These are phyloP conservation scores for Drosophila kepulauana DNA, from an alignment of 1,140 invertebrate species.

Conservation along the genomic window DNA sequence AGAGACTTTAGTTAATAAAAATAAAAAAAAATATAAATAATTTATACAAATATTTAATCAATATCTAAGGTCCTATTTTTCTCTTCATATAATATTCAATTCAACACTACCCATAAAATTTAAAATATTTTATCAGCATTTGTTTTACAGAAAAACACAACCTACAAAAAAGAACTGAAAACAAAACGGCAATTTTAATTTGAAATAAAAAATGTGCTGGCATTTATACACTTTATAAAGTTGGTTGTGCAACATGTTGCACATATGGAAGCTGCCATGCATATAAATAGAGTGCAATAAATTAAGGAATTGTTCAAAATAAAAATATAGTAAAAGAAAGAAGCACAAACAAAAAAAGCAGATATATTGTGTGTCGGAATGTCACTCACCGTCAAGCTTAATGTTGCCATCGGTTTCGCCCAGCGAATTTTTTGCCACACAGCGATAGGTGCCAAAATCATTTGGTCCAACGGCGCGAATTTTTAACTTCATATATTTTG, in stretches of 20 bases:
- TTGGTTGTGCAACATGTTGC: slow-evolving; percentile 9
- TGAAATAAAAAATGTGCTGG: slow-evolving; percentile 5
- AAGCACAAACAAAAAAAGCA: neutral
- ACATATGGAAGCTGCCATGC: neutral
- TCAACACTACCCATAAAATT: no score
- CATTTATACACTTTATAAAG: neutral
- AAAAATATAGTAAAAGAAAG: slow-evolving; percentile 32
- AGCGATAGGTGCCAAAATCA: slow-evolving; percentile 95
- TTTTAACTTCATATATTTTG: slow-evolving; percentile 95
- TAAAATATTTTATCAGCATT: no score
- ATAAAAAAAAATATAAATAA: no score
- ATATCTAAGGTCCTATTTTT: no score
- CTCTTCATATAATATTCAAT: no score
- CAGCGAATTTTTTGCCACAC: slow-evolving; percentile 97
- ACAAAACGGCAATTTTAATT: neutral
- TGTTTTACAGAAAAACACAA: no score
- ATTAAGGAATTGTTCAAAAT: slow-evolving; percentile 27
- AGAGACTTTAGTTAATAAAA: no score
- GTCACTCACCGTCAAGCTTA: slow-evolving; percentile 93
- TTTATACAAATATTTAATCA: no score
- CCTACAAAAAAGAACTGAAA: neutral
- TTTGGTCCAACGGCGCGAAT: slow-evolving; percentile 91
- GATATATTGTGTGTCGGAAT: slow-evolving; percentile 6
- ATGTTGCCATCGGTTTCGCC: slow-evolving; percentile 97
- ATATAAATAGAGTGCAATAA: slow-evolving; percentile 23